Percentiles rank a stretch among this genome's conserved stretches.
Conservation (phyloP, 2,888 invertebrate species). For the Lasioglossum vierecki region DNA sequence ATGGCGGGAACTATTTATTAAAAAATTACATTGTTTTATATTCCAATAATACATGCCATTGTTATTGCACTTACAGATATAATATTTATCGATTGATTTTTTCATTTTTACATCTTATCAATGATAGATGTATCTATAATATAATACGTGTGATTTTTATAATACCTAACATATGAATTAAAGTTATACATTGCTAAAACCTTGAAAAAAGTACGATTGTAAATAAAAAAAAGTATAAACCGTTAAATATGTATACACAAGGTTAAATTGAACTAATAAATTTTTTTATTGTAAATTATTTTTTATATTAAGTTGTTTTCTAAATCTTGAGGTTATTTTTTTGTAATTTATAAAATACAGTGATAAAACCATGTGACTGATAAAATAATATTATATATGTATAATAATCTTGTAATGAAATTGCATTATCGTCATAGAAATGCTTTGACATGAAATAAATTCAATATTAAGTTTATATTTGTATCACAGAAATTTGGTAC, state of each 20-base stretch:
- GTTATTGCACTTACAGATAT: background rate
- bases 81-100: background rate
- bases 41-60: background rate
- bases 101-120: background rate
- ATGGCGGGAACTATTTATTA: constrained; percentile 34
- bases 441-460: background rate
- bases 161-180: background rate
- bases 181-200: background rate
- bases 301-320: background rate
- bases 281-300: background rate
- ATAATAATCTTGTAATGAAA: background rate
- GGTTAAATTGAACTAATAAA: background rate
- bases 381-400: background rate
- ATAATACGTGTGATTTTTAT: background rate
- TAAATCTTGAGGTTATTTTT: background rate
- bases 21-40: background rate
- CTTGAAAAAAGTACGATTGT: background rate
- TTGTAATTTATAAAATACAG: background rate
- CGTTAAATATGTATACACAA: background rate
- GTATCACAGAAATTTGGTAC: background rate
- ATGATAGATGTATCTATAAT: background rate
- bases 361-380: background rate
- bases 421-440: background rate
- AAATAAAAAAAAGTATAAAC: background rate
- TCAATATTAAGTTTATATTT: background rate